phyloP scores from a whole-genome alignment of 2,113 vertebrate species.

The Prolemur simus region DNA sequence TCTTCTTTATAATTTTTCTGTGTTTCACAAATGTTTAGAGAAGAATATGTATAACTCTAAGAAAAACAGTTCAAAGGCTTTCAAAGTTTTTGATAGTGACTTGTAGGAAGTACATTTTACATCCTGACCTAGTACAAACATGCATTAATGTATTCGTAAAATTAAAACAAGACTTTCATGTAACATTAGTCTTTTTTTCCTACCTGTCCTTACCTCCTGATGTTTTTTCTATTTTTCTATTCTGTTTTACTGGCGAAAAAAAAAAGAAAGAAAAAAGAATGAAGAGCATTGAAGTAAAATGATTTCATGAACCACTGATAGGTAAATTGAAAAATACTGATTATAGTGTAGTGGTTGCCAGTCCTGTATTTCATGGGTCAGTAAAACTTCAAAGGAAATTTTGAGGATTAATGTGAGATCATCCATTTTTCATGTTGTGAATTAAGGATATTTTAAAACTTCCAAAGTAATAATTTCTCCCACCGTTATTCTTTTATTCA shows the following conservation, averaged over 20 bases:
- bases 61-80: not conserved
- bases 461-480: not conserved
- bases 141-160: not conserved
- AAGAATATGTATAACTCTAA: not conserved
- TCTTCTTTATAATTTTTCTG: not conserved
- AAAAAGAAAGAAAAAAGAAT: not conserved
- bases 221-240: not conserved
- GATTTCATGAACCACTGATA: not conserved
- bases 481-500: not conserved
- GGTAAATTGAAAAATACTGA: conserved; percentile 8
- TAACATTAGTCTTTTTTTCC: not conserved
- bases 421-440: not conserved
- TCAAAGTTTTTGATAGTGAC: not conserved
- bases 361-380: not conserved
- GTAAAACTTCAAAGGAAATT: conserved; percentile 24
- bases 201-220: not conserved
- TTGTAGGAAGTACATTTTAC: not conserved
- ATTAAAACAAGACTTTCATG: not conserved
- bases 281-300: not conserved
- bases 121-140: not conserved
- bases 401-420: not conserved
- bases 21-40: not conserved
- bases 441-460: not conserved
- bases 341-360: not conserved
- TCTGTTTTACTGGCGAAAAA: not conserved